Conservation (phyloP, 2,888 invertebrate species). For the Epinotia brunnichana region DNA sequence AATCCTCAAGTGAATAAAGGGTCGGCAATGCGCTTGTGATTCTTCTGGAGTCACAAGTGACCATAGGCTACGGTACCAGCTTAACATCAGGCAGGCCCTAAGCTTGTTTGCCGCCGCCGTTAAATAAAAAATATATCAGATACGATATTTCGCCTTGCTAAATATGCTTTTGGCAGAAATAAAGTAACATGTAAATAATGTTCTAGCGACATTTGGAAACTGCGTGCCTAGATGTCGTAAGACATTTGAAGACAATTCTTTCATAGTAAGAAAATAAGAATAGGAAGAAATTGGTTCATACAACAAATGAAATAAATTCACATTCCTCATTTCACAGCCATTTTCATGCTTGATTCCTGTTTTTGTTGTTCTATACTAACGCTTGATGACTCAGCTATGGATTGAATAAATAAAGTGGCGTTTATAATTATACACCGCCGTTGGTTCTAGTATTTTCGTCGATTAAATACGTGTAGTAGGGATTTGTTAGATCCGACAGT, state of each 20-base stretch:
- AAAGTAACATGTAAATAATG: background rate
- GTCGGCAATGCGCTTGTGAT: no score
- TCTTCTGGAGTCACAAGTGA: no score
- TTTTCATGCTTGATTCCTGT: slow-evolving; percentile 1
- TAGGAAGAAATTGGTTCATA: no score
- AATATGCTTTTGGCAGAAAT: slow-evolving; percentile 9
- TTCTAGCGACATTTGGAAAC: no score
- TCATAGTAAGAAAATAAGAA: no score
- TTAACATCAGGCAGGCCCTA: no score
- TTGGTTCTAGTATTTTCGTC: slow-evolving; percentile 8
- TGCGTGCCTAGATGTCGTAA: background rate
- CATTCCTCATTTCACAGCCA: background rate
- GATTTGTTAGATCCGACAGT: background rate
- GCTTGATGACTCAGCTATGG: slow-evolving; percentile 21
- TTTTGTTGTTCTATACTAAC: slow-evolving; percentile 20
- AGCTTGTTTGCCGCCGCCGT: no score
- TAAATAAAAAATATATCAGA: no score
- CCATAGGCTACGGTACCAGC: no score
- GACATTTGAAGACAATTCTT: background rate
- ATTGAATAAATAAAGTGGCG: slow-evolving; percentile 12
- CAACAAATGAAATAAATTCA: background rate
- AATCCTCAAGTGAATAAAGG: no score
- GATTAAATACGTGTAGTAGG: background rate
- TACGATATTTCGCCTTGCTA: background rate
- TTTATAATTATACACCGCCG: background rate